phyloP scores from a whole-genome alignment of 2,797 vertebrate species.

The Enteromius treurensis region DNA sequence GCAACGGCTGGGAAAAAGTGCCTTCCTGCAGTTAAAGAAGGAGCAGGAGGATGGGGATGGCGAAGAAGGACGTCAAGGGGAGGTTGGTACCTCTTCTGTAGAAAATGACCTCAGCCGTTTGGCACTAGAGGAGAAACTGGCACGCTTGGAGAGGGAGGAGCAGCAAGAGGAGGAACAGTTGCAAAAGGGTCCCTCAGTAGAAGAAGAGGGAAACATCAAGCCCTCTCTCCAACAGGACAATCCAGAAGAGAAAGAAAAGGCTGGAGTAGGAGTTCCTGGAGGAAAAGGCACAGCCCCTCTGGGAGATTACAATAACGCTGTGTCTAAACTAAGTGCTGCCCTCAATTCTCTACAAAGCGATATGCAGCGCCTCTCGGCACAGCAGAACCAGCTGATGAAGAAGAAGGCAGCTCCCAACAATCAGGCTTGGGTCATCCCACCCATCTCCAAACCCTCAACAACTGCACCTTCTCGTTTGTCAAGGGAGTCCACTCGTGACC shows the following conservation, averaged over 20 bases:
- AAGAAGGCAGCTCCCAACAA: slow-evolving; percentile 71
- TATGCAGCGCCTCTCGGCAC: slow-evolving; percentile 89
- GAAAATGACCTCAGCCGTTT: slow-evolving; percentile 71
- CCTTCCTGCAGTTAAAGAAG: slow-evolving; percentile 88
- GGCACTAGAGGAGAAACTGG: slow-evolving; percentile 78
- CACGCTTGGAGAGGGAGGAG: slow-evolving; percentile 74
- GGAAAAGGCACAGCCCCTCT: slow-evolving; percentile 76
- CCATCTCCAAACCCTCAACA: slow-evolving; percentile 69
- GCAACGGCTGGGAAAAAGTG: slow-evolving; percentile 88
- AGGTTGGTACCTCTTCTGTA: slow-evolving; percentile 63
- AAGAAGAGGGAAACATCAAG: slow-evolving; percentile 61
- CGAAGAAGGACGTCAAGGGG: slow-evolving; percentile 36
- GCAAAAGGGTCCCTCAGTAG: slow-evolving; percentile 58
- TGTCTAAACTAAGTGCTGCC: slow-evolving; percentile 88
- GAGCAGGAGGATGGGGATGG: slow-evolving; percentile 74
- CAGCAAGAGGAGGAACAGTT: slow-evolving; percentile 56
- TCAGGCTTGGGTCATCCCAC: slow-evolving; percentile 86
- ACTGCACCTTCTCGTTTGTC: slow-evolving; percentile 68
- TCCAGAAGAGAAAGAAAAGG: slow-evolving; percentile 60
- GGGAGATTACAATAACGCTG: slow-evolving; percentile 90
- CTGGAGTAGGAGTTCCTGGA: slow-evolving; percentile 69
- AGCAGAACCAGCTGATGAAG: slow-evolving; percentile 85
- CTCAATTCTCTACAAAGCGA: slow-evolving; percentile 87
- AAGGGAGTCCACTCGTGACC: slow-evolving; percentile 75
- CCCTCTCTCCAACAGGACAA: slow-evolving; percentile 40